These are phyloP conservation scores for Boloria euphrosyne DNA, from an alignment of 2,888 invertebrate genomes.

Conservation along the genomic window DNA sequence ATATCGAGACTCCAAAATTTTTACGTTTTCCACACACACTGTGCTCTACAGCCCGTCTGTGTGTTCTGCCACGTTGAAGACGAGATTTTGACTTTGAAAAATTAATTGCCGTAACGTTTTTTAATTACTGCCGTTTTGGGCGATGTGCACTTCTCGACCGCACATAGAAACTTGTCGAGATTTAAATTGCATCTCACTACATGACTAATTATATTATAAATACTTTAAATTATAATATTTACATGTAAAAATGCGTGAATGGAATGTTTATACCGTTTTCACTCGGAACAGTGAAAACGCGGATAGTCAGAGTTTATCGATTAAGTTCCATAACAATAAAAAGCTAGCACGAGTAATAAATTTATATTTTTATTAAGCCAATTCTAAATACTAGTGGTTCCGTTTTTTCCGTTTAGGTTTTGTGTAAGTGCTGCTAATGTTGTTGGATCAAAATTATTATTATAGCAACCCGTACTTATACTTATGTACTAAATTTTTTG, in stretches of 20 bases:
- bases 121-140: slow-evolving; percentile 64
- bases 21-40: slow-evolving; percentile 35
- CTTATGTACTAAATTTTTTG: slow-evolving; percentile 1
- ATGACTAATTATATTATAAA: slow-evolving; percentile 43
- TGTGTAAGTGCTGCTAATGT: neutral
- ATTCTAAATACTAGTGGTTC: slow-evolving; percentile 30
- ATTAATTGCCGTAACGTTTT: slow-evolving; percentile 78
- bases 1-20: slow-evolving; percentile 60
- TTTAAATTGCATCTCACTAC: slow-evolving; percentile 40
- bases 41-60: neutral
- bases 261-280: slow-evolving; percentile 23
- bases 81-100: slow-evolving; percentile 71
- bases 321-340: slow-evolving; percentile 29
- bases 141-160: slow-evolving; percentile 45
- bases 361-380: slow-evolving; percentile 32
- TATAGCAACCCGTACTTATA: neutral
- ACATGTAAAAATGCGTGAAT: slow-evolving; percentile 3
- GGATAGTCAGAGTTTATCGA: slow-evolving; percentile 18
- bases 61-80: slow-evolving; percentile 17
- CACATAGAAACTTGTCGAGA: slow-evolving; percentile 40
- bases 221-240: slow-evolving; percentile 20
- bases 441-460: neutral
- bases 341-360: slow-evolving; percentile 29
- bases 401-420: slow-evolving; percentile 32
- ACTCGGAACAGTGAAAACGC: neutral